Evolutionary conservation across 2,113 vertebrate species (phyloP).

Genomic region (Lampris incognitus): DNA sequence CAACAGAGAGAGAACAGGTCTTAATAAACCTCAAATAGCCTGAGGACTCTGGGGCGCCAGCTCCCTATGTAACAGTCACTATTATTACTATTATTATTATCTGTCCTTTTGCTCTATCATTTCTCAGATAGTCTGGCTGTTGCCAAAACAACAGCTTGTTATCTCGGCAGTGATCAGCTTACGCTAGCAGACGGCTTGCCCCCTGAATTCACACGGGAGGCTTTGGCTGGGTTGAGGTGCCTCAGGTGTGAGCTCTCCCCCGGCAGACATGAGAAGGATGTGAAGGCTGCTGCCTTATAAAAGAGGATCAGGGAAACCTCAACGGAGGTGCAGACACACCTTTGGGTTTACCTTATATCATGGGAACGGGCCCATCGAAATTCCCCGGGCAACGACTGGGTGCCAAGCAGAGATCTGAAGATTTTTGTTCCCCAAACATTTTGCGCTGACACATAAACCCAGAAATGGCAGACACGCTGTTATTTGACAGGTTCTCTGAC

Average conservation of each 20-base stretch:
- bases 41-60: conserved; percentile 63
- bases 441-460: conserved; percentile 8
- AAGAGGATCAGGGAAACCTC: conserved; percentile 52
- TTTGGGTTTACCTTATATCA: conserved; percentile 17
- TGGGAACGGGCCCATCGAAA: conserved; percentile 16
- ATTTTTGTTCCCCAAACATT: conserved; percentile 4
- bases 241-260: conserved; percentile 74
- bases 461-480: conserved; percentile 29
- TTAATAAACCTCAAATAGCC: conserved; percentile 59
- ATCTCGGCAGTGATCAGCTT: conserved; percentile 69
- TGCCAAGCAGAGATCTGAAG: conserved; percentile 54
- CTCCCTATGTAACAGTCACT: conserved; percentile 48
- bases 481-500: conserved; percentile 55
- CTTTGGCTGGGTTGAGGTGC: conserved; percentile 50
- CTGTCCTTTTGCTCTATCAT: conserved; percentile 66
- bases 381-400: conserved; percentile 60
- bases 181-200: conserved; percentile 45
- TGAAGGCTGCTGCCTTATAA: conserved; percentile 51
- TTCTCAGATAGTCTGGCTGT: conserved; percentile 64
- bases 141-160: conserved; percentile 76
- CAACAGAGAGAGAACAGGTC: conserved; percentile 46
- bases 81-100: conserved; percentile 63
- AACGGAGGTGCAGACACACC: conserved; percentile 12
- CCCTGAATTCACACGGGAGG: conserved; percentile 50
- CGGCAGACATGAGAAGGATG: conserved; percentile 46